Evolutionary conservation across 2,888 invertebrate species (phyloP).

Genomic region (Listrodromus nycthemerus): DNA sequence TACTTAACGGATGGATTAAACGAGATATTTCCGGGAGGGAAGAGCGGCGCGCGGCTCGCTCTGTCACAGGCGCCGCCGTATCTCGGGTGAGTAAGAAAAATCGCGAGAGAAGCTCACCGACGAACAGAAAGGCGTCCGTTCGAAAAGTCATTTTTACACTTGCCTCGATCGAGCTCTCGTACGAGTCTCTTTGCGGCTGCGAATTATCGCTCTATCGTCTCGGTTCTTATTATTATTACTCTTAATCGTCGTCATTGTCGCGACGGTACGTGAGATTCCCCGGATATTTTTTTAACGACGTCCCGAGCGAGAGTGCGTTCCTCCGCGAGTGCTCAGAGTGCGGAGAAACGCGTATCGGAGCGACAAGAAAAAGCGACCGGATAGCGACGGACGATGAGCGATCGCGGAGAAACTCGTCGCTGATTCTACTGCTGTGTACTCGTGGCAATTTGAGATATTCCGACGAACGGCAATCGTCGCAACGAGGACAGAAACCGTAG

Average conservation of each 20-base stretch:
- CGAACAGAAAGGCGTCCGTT: neutral
- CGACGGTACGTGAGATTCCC: neutral
- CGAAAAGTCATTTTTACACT: conserved; percentile 3
- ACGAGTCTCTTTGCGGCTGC: neutral
- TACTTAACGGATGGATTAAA: conserved; percentile 56
- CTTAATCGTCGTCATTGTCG: conserved; percentile 5
- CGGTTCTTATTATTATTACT: neutral
- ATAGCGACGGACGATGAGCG: too few relatives aligned
- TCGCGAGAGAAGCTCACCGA: neutral
- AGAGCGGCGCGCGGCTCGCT: conserved; percentile 29
- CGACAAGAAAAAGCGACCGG: too few relatives aligned
- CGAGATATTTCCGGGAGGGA: conserved; percentile 31
- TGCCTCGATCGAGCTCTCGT: neutral
- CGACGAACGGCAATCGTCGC: neutral
- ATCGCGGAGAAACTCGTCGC: too few relatives aligned
- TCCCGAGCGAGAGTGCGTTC: neutral
- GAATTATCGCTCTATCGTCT: neutral
- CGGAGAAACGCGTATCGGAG: too few relatives aligned
- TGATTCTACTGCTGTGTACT: too few relatives aligned
- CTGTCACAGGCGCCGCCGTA: conserved; percentile 51
- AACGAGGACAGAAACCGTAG: conserved; percentile 4
- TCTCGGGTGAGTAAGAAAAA: conserved; percentile 4
- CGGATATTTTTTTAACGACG: neutral
- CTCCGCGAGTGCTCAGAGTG: too few relatives aligned
- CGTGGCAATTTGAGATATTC: neutral